Conservation (phyloP, 2,113 vertebrate genomes). For the Cygnus buccinator region DNA sequence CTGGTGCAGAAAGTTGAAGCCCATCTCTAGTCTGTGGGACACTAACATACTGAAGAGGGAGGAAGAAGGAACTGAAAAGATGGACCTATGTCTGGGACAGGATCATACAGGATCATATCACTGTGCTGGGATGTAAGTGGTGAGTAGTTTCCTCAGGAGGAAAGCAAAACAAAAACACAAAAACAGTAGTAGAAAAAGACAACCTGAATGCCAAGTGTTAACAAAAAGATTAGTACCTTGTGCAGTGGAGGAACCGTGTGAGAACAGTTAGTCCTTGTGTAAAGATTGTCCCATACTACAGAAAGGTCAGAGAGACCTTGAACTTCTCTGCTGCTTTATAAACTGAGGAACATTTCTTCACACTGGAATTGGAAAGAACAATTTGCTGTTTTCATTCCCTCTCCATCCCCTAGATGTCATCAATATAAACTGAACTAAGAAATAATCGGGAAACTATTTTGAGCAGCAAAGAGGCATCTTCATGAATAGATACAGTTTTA, state of each 20-base stretch:
- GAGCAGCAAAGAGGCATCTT: not conserved
- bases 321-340: not conserved
- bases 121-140: not conserved
- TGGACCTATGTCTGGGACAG: not conserved
- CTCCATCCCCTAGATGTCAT: not conserved
- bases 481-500: not conserved
- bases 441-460: not conserved
- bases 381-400: not conserved
- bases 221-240: not conserved
- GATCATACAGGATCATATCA: not conserved
- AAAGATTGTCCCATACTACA: not conserved
- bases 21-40: not conserved
- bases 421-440: not conserved
- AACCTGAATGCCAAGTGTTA: not conserved
- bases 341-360: not conserved
- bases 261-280: not conserved
- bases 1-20: not conserved
- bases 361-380: not conserved
- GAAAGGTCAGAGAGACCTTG: not conserved
- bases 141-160: not conserved
- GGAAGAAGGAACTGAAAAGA: not conserved
- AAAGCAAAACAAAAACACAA: too few relatives aligned
- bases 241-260: not conserved
- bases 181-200: not conserved
- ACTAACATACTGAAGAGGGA: not conserved